Evolutionary conservation across 2,888 invertebrate species (phyloP), one percentile per base, ranked within the genome.

Genomic region (Anthrax anthrax): DNA sequence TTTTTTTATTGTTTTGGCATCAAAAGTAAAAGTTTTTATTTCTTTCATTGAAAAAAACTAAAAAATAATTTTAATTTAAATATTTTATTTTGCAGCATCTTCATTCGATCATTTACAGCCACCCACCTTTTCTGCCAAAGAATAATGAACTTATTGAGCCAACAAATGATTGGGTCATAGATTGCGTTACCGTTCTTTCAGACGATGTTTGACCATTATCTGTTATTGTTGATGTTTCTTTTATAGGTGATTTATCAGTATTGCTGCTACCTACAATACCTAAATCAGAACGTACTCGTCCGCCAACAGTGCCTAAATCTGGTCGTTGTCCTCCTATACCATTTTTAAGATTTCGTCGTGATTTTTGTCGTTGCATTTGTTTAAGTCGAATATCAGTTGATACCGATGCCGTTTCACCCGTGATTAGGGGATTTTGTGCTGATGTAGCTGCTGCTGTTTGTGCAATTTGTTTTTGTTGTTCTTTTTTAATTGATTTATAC

Each of bases 81-180:
- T n/a, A n/a, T 27, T 27, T 27, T 27, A 8, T 27, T 27, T 27
- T 27, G 5, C 9, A 27, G 2, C 1, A 8, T 27, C 9, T 27
- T 8, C 5, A 27, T 27, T 34, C 8, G n/a, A 14, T 19, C 42
- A 49, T 58, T 67, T 78, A 81, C 58, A 87, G 76, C 57, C 87
- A 73, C 44, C 88, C 89, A 43, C 89, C 89, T 61, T 89, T 89
- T 51, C 89, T 74, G 36, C 88, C 88, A 66, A 89, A 89, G 43
- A 88, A 71, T 57, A 86, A 70, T 48, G 83, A 79, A 68, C 84
- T 84, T 52, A 86, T 77, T 39, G 84, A 84, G 47, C 87, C 87
- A 34, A 87, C 72, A 43, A 80, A 73, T 8, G 73, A 65, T 51
- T 73, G 73, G 42, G 72, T 62, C 39, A 55, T 46, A 17, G 54